Percentiles rank a stretch among this genome's conserved stretches.
These are phyloP conservation scores for Danio albolineatus DNA, from an alignment of 2,797 vertebrate genomes.

Conservation along the genomic window DNA sequence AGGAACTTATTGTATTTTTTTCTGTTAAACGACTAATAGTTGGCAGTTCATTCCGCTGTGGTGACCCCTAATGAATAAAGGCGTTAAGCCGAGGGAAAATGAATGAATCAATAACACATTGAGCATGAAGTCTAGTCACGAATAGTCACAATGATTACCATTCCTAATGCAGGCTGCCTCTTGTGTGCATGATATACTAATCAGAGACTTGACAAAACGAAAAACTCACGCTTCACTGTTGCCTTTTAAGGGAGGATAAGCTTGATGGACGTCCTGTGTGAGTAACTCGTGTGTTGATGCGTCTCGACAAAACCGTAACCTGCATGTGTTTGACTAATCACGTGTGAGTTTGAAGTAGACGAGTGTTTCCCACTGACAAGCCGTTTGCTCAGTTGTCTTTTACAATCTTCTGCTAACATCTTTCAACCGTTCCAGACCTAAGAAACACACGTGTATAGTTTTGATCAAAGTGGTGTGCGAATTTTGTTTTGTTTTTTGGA, in stretches of 20 bases:
- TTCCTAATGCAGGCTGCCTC: background rate
- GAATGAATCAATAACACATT: too few relatives aligned
- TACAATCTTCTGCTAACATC: background rate
- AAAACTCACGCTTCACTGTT: conserved; percentile 53
- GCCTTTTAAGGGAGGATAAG: conserved; percentile 68
- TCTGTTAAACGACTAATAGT: too few relatives aligned
- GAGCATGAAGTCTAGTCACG: background rate
- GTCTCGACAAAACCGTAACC: background rate
- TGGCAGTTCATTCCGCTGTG: too few relatives aligned
- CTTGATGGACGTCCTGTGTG: conserved; percentile 63
- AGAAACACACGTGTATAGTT: too few relatives aligned
- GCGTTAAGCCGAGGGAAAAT: too few relatives aligned
- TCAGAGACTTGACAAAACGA: background rate
- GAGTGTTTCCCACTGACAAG: background rate
- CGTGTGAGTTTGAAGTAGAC: background rate
- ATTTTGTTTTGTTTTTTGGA: background rate
- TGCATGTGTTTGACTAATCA: conserved; percentile 33
- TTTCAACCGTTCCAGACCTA: too few relatives aligned
- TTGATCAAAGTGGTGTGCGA: background rate
- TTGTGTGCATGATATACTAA: background rate
- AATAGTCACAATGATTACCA: background rate
- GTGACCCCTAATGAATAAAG: too few relatives aligned
- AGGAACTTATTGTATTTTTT: too few relatives aligned
- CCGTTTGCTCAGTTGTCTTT: background rate
- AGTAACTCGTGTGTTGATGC: conserved; percentile 65